Evolutionary conservation across 2,797 vertebrate species (phyloP).

Genomic region (Pangasius djambal): DNA sequence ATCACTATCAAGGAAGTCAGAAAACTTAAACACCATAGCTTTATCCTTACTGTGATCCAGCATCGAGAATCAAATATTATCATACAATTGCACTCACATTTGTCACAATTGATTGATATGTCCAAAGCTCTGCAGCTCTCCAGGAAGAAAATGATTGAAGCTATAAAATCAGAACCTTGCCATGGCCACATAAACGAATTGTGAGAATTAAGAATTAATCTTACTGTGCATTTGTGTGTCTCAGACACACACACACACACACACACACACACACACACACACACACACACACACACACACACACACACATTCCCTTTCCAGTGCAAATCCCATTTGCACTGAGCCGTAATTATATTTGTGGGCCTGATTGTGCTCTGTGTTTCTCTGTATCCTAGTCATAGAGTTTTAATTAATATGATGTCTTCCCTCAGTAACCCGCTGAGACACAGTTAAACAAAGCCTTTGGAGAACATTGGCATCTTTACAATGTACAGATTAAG

Average conservation of each 20-base stretch:
- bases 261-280: constrained; percentile 16
- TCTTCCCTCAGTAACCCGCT: constrained; percentile 31
- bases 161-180: not conserved
- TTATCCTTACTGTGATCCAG: not conserved
- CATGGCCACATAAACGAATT: not conserved
- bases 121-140: not conserved
- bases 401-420: constrained; percentile 54
- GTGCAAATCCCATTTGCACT: constrained; percentile 46
- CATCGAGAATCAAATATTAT: not conserved
- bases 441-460: constrained; percentile 1
- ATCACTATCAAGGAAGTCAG: not conserved
- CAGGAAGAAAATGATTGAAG: not conserved
- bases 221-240: not conserved
- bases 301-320: constrained; percentile 24
- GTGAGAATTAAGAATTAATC: not conserved
- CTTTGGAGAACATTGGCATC: not conserved
- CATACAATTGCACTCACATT: not conserved
- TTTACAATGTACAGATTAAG: not conserved
- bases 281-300: not conserved
- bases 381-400: constrained; percentile 38
- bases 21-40: not conserved
- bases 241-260: not conserved
- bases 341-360: constrained; percentile 56
- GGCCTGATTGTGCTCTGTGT: constrained; percentile 43
- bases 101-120: not conserved